Evolutionary conservation across 2,888 invertebrate species (phyloP).

Genomic region (Diaphora mendica): DNA sequence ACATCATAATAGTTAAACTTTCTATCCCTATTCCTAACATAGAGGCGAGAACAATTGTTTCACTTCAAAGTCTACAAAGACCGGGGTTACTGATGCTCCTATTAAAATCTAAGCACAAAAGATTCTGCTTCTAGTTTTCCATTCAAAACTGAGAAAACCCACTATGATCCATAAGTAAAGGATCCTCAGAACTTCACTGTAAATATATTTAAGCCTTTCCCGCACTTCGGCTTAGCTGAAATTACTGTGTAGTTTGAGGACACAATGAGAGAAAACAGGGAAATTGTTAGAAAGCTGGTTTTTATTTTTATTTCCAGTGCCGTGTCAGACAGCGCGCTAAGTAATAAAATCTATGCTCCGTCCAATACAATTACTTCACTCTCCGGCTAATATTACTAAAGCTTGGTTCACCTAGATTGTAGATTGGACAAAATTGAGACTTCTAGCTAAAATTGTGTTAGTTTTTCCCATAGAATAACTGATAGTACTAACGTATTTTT

Average conservation of each 20-base stretch:
- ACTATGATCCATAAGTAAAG: constrained; percentile 45
- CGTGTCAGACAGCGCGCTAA: neutral
- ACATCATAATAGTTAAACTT: neutral
- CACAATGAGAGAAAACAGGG: constrained; percentile 32
- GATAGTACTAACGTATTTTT: no score
- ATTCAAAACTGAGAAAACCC: constrained; percentile 39
- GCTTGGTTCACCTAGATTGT: neutral
- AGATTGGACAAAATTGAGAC: neutral
- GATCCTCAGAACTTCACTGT: constrained; percentile 47
- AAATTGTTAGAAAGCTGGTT: neutral
- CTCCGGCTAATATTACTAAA: neutral
- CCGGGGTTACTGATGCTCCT: neutral
- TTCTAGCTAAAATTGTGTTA: no score
- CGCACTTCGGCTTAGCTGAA: constrained; percentile 52
- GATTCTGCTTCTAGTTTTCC: constrained; percentile 2
- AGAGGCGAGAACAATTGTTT: neutral
- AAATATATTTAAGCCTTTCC: constrained; percentile 58
- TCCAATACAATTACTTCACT: neutral
- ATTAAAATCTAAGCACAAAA: constrained; percentile 3
- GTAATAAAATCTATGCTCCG: neutral
- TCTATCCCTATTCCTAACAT: neutral
- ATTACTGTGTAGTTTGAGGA: constrained; percentile 37
- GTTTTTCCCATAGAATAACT: no score
- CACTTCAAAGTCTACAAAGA: neutral
- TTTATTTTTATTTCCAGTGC: neutral